Evolutionary conservation across 2,888 invertebrate genomes (phyloP).

Genomic region (Mactromeris polynyma): DNA sequence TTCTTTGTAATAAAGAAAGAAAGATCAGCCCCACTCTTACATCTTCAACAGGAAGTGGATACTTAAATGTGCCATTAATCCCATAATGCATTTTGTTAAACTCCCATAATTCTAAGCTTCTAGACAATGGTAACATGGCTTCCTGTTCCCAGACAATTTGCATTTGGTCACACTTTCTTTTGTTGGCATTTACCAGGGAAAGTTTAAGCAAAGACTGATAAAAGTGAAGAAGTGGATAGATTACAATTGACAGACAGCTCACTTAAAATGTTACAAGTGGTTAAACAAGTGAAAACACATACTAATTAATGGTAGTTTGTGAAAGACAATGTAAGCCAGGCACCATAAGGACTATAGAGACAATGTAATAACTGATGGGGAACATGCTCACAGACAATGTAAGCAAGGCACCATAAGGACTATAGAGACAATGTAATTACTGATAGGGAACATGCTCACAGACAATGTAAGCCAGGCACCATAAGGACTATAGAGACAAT

Average conservation of each 20-base stretch:
- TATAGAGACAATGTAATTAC: too few relatives aligned
- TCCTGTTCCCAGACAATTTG: constrained; percentile 48
- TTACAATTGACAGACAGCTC: background rate
- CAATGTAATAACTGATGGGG: background rate
- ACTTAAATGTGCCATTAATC: constrained; percentile 54
- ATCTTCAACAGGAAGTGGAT: constrained; percentile 60
- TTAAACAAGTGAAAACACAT: background rate
- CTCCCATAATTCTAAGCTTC: constrained; percentile 48
- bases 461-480: too few relatives aligned
- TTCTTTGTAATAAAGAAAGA: constrained; percentile 20
- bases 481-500: too few relatives aligned
- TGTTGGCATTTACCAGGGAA: constrained; percentile 21
- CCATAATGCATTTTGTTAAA: constrained; percentile 54
- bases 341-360: background rate
- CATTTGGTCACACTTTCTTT: constrained; percentile 38
- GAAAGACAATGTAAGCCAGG: background rate
- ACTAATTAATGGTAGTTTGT: background rate
- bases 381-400: too few relatives aligned
- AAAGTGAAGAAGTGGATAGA: background rate
- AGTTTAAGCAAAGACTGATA: background rate
- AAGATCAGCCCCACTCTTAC: background rate
- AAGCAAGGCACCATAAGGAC: too few relatives aligned
- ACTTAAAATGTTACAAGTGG: constrained; percentile 12
- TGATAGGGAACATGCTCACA: too few relatives aligned
- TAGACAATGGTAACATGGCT: constrained; percentile 55